Base-by-base conservation (phyloP, 2,113 vertebrate genomes). In the Petroica traversi region DNA sequence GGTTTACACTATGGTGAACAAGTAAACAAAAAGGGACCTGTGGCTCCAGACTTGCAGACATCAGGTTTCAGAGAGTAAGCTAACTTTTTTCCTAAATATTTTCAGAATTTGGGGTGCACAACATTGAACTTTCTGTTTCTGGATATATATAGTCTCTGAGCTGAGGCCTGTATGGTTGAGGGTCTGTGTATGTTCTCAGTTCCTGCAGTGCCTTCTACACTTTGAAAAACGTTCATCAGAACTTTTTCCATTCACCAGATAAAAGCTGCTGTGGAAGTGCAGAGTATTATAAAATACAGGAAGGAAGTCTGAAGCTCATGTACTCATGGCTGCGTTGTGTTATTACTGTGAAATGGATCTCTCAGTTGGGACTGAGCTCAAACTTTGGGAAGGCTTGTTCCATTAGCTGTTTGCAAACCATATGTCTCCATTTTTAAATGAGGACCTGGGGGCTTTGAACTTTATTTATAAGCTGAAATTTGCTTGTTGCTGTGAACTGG, bases 381-480 rank as follows among this genome's bases (percentile, higher is more conserved):
- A 84, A 76, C 63, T 84, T 94, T 48, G 68, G 33, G 79, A 74
- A 88, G 64, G 68, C 61, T 92, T 90, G 85, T 93, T 95, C 85
- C 68, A 57, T 95, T 88, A 85, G 85, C 79, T 89, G 23, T 80
- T 96, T 90, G 87, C 82, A 85, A 94, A 72, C 83, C 88, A 61
- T 88, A 52, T 72, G 90, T 93, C 93, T 96, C 76, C 40, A 46
- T 96, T 95, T 93, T 81, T 78, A 88, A 86, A 84, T 64, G 72
- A 89, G 87, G 66, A 92, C 71, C 85, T 88, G 59, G 71, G 55
- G 82, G 79, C 85, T 96, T 94, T 94, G 88, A 96, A 88, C 82
- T 93, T 93, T 90, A 93, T 96, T 97, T 97, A 92, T 93, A 95
- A 92, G 52, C 64, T 95, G 88, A 94, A 96, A 91, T 93, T 91